A percentile compares a stretch with the other conserved stretches of the same genome.
Evolutionary conservation across 2,888 invertebrate species (phyloP).

Genomic region (Stenotaenia linearis): DNA sequence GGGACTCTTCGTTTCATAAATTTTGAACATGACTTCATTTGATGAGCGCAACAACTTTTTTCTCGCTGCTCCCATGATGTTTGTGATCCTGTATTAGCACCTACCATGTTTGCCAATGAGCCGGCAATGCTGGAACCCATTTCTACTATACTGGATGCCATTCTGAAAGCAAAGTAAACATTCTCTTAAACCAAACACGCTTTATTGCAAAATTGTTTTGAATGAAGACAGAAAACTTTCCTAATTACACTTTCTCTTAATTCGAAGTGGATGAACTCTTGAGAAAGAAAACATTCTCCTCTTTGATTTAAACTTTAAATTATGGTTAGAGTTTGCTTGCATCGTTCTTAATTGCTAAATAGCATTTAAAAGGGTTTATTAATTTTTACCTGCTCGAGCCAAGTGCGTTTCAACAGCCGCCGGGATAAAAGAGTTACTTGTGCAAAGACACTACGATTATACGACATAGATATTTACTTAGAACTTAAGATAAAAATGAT

Average conservation of each 20-base stretch:
- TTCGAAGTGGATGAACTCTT: neutral
- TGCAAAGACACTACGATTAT: too few species aligned
- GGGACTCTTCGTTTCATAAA: conserved; percentile 37
- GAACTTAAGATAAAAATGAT: too few species aligned
- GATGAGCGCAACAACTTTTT: neutral
- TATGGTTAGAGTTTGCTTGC: too few species aligned
- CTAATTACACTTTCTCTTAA: too few species aligned
- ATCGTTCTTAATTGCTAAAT: too few species aligned
- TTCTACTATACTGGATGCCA: neutral
- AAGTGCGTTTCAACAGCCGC: neutral
- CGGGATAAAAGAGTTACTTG: neutral
- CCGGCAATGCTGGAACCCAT: neutral
- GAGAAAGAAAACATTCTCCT: neutral
- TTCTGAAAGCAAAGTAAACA: neutral
- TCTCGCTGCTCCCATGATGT: neutral
- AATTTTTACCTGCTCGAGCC: neutral
- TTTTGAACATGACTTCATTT: neutral
- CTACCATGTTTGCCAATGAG: neutral
- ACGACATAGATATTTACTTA: too few species aligned
- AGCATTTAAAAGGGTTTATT: neutral
- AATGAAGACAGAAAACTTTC: neutral
- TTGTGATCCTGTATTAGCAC: neutral
- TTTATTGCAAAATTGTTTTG: neutral
- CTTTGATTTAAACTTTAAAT: too few species aligned
- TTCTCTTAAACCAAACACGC: too few species aligned